These are phyloP conservation scores for Panopea generosa DNA, from an alignment of 2,888 invertebrate species.

Conservation along the genomic window DNA sequence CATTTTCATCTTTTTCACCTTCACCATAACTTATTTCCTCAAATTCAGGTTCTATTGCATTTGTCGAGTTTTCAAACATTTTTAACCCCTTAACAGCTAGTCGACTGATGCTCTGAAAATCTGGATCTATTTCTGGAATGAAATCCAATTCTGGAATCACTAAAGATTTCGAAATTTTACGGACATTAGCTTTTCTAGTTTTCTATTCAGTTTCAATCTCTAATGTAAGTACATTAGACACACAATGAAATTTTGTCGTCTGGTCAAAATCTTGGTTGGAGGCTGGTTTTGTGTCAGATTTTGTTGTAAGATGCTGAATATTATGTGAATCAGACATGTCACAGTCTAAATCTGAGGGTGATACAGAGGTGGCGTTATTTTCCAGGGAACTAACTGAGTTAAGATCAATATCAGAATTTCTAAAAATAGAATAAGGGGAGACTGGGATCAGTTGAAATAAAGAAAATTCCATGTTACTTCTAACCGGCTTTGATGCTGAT, in stretches of 20 bases:
- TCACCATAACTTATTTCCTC: background rate
- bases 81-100: conserved; percentile 12
- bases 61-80: too few relatives aligned
- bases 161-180: too few relatives aligned
- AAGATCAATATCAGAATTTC: background rate
- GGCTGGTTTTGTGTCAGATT: too few relatives aligned
- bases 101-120: conserved; percentile 24
- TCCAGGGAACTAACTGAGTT: conserved; percentile 12
- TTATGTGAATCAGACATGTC: background rate
- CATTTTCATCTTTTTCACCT: background rate
- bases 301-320: too few relatives aligned
- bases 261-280: too few relatives aligned
- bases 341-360: conserved; percentile 10
- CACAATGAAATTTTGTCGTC: conserved; percentile 14
- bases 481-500: too few relatives aligned
- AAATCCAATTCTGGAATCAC: background rate
- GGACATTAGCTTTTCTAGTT: too few relatives aligned
- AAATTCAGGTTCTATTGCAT: background rate
- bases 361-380: conserved; percentile 25
- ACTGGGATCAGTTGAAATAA: too few relatives aligned
- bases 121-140: background rate
- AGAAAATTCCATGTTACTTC: too few relatives aligned
- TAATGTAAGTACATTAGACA: conserved; percentile 21
- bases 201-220: conserved; percentile 20
- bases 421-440: background rate